Evolutionary conservation across 1,140 invertebrate genomes (phyloP).

Genomic region (Macrosteles quadrilineatus): DNA sequence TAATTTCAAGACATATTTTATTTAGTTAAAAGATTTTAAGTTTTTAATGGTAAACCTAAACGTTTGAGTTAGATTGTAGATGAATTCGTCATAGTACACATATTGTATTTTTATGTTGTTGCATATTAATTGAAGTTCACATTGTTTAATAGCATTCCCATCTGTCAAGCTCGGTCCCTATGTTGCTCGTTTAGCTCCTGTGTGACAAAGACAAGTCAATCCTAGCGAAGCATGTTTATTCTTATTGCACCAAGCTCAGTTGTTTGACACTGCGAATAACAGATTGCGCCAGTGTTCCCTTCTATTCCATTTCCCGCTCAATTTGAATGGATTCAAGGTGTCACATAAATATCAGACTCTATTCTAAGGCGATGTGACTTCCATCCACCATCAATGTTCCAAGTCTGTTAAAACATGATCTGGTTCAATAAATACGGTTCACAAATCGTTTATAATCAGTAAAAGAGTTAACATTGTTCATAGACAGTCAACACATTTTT

Average conservation of each 20-base stretch:
- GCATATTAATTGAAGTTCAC: neutral
- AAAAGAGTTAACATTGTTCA: too few relatives aligned
- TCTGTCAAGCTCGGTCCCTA: too few relatives aligned
- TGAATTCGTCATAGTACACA: too few relatives aligned
- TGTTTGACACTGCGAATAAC: constrained; percentile 2
- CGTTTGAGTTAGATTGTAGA: too few relatives aligned
- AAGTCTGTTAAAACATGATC: too few relatives aligned
- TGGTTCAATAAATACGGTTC: too few relatives aligned
- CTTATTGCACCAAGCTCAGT: neutral
- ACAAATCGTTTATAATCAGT: too few relatives aligned
- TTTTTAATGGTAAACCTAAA: too few relatives aligned
- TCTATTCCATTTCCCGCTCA: constrained; percentile 24
- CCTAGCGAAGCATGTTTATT: neutral
- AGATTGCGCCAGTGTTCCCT: constrained; percentile 19
- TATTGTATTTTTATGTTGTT: neutral
- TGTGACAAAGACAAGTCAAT: neutral
- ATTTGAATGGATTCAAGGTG: constrained; percentile 23
- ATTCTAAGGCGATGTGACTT: constrained; percentile 11
- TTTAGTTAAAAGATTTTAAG: too few relatives aligned
- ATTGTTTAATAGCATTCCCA: neutral
- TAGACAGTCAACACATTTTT: too few relatives aligned
- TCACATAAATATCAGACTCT: constrained; percentile 25
- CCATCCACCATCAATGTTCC: neutral
- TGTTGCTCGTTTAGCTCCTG: neutral
- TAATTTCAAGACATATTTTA: too few relatives aligned